These are phyloP conservation scores for Chironex yamaguchii DNA, from an alignment of 30 jellyfish, hydroid and myxozoan genomes.

Conservation along the genomic window DNA sequence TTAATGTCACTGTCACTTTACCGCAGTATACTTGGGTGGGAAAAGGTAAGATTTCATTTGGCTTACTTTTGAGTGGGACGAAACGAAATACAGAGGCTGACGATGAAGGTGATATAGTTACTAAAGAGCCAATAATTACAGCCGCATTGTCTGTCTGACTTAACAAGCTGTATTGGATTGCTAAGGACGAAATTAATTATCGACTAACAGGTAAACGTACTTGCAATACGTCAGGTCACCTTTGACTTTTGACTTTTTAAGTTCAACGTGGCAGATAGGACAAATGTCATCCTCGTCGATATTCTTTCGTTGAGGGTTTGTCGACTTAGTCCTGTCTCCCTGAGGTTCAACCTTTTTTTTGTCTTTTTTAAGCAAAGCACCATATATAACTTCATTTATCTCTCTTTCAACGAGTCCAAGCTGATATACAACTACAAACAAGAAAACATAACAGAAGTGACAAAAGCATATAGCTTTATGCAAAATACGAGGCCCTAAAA, in stretches of 20 bases:
- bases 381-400: slow-evolving; percentile 68
- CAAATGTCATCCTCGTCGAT: slow-evolving; percentile 89
- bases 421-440: slow-evolving; percentile 74
- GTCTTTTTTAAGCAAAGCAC: slow-evolving; percentile 29
- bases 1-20: not conserved
- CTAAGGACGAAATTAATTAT: not conserved
- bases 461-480: no score
- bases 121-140: not conserved
- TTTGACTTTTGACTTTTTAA: slow-evolving; percentile 6
- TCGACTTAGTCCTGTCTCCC: slow-evolving; percentile 26
- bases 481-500: not conserved
- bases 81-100: no score
- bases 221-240: slow-evolving; percentile 80
- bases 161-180: not conserved
- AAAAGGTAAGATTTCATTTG: no score
- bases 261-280: slow-evolving; percentile 88
- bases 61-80: no score
- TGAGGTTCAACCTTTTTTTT: not conserved
- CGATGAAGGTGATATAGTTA: not conserved
- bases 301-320: slow-evolving; percentile 41
- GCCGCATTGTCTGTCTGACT: not conserved
- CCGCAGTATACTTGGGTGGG: no score
- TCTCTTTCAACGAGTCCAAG: slow-evolving; percentile 86
- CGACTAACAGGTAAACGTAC: slow-evolving; percentile 57
- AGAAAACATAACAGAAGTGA: not conserved